A percentile compares a stretch with the other conserved stretches of the same genome.
Conservation (phyloP, 1,140 invertebrate genomes). For the Ceratoteleas bidentatus region DNA sequence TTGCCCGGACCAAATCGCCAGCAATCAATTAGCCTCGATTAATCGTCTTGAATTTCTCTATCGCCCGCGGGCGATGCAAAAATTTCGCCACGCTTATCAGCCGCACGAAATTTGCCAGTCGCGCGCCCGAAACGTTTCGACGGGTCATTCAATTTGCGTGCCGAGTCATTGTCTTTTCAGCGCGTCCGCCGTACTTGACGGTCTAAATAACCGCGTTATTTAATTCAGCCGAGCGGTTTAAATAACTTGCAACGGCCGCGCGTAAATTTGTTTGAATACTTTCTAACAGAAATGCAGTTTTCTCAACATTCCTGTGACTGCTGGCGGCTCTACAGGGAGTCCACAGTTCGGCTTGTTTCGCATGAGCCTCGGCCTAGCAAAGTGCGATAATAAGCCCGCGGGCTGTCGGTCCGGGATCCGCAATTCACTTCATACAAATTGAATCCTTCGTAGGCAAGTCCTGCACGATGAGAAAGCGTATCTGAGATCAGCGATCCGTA, state of each 20-base stretch:
- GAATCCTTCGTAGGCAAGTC: slow-evolving; percentile 78
- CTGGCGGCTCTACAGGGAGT: slow-evolving; percentile 61
- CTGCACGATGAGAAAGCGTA: slow-evolving; percentile 73
- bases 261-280: slow-evolving; percentile 63
- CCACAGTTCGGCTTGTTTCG: slow-evolving; percentile 67
- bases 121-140: no score
- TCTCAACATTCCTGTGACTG: slow-evolving; percentile 61
- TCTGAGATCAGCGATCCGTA: slow-evolving; percentile 78
- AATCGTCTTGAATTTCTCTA: slow-evolving; percentile 51
- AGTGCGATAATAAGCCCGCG: slow-evolving; percentile 80
- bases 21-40: slow-evolving; percentile 70
- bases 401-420: slow-evolving; percentile 77
- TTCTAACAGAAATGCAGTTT: slow-evolving; percentile 64
- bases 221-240: slow-evolving; percentile 29
- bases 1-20: slow-evolving; percentile 41
- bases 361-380: slow-evolving; percentile 71
- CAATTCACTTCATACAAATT: slow-evolving; percentile 79
- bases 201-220: slow-evolving; percentile 42
- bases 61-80: not conserved
- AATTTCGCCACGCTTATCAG: no score
- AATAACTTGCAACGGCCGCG: slow-evolving; percentile 47
- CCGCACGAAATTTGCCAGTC: no score
- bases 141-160: slow-evolving; percentile 28
- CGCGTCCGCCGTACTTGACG: slow-evolving; percentile 19
- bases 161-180: slow-evolving; percentile 1